A percentile compares a stretch with the other conserved stretches of the same genome.
phyloP scores from a whole-genome alignment of 2,797 vertebrate species.

The Sebastes minor region DNA sequence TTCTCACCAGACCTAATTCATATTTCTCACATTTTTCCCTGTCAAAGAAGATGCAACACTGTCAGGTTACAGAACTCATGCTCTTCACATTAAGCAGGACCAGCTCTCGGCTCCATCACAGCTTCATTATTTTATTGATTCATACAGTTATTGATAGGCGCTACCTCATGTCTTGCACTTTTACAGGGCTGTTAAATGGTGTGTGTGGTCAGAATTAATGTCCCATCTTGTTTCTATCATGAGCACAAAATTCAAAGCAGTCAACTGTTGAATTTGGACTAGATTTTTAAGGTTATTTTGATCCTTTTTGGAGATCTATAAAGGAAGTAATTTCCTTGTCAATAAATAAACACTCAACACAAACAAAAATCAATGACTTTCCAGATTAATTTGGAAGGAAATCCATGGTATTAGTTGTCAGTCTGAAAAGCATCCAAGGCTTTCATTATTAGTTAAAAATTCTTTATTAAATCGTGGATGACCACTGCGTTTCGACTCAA shows the following conservation, averaged over 20 bases:
- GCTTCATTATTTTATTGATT: not conserved
- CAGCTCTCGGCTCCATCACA: not conserved
- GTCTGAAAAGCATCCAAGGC: too few relatives aligned
- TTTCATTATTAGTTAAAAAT: too few relatives aligned
- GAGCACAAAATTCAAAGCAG: not conserved
- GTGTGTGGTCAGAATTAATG: not conserved
- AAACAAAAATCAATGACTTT: too few relatives aligned
- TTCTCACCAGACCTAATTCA: not conserved
- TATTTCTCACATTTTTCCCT: not conserved
- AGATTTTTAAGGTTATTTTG: not conserved
- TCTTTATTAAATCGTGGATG: too few relatives aligned
- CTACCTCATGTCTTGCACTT: not conserved
- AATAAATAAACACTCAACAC: not conserved
- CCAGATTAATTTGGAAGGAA: too few relatives aligned
- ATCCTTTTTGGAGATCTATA: not conserved
- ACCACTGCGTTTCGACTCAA: too few relatives aligned
- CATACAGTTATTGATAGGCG: not conserved
- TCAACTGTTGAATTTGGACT: not conserved
- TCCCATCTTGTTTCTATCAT: conserved; percentile 5
- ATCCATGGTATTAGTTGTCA: too few relatives aligned
- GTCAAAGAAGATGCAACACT: not conserved
- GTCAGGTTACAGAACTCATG: not conserved
- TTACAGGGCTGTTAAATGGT: not conserved
- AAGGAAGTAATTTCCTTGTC: not conserved
- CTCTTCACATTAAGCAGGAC: not conserved